These are phyloP conservation scores for Chloebia gouldiae DNA, from an alignment of 2,113 vertebrate genomes.

Conservation along the genomic window DNA sequence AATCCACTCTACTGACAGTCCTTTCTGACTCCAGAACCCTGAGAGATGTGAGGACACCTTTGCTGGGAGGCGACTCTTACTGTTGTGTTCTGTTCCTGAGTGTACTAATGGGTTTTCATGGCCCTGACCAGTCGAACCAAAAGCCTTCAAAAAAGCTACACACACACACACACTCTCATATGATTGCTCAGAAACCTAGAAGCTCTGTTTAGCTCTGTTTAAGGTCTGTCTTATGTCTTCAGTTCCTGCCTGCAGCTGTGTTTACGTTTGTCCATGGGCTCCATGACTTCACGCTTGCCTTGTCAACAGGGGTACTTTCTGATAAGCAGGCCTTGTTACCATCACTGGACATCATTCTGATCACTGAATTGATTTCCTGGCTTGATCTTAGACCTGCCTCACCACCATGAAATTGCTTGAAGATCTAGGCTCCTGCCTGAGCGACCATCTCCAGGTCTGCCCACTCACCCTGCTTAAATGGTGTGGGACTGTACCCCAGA, in stretches of 20 bases:
- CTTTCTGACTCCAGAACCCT: neutral
- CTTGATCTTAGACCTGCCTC: neutral
- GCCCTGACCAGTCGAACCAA: neutral
- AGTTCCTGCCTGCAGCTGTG: neutral
- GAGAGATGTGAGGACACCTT: neutral
- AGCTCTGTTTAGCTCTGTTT: neutral
- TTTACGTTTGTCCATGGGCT: neutral
- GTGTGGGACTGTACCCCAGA: neutral
- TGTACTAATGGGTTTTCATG: neutral
- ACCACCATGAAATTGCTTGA: neutral
- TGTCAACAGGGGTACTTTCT: neutral
- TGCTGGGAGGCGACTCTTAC: neutral
- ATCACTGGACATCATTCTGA: neutral
- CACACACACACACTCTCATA: neutral
- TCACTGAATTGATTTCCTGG: neutral
- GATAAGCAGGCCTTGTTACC: neutral
- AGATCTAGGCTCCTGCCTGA: neutral
- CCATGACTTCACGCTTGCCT: neutral
- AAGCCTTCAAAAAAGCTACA: neutral
- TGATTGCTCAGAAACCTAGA: neutral
- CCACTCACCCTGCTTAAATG: neutral
- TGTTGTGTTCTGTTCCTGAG: neutral
- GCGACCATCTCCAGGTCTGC: neutral
- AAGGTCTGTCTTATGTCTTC: neutral
- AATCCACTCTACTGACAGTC: neutral